A percentile compares a stretch with the other conserved stretches of the same genome.
Conservation (phyloP, 2,113 vertebrate species). For the Psittacara wagleri region DNA sequence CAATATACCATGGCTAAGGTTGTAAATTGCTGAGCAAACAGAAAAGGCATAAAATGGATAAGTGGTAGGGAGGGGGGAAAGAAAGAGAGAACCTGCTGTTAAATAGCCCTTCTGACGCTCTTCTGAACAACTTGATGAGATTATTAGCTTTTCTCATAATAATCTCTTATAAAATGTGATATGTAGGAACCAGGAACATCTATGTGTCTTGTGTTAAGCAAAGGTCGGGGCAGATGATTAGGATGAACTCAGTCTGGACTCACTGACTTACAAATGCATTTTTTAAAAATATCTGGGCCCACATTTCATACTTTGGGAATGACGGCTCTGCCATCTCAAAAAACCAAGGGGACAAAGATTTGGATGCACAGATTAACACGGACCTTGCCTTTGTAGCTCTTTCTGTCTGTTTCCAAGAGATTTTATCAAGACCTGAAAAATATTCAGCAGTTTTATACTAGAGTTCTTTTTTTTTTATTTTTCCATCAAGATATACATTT, state of each 20-base stretch:
- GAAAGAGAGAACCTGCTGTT: neutral
- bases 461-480: neutral
- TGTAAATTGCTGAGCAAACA: conserved; percentile 34
- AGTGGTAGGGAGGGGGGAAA: accelerated
- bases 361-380: neutral
- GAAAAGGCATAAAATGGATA: conserved; percentile 14
- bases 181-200: neutral
- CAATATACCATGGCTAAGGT: neutral
- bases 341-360: accelerated
- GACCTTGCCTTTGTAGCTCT: neutral
- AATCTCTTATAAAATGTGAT: neutral
- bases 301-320: neutral
- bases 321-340: neutral
- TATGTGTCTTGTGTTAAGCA: neutral
- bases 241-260: neutral
- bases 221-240: neutral
- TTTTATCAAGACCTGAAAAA: neutral
- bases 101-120: neutral
- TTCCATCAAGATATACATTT: neutral
- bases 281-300: neutral
- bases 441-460: neutral
- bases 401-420: neutral
- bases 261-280: accelerated
- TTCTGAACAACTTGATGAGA: conserved; percentile 22
- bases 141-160: conserved; percentile 35